Base-by-base conservation (phyloP, 37 sponge, comb jelly and placozoan genomes). In the Bolinopsis microptera region DNA sequence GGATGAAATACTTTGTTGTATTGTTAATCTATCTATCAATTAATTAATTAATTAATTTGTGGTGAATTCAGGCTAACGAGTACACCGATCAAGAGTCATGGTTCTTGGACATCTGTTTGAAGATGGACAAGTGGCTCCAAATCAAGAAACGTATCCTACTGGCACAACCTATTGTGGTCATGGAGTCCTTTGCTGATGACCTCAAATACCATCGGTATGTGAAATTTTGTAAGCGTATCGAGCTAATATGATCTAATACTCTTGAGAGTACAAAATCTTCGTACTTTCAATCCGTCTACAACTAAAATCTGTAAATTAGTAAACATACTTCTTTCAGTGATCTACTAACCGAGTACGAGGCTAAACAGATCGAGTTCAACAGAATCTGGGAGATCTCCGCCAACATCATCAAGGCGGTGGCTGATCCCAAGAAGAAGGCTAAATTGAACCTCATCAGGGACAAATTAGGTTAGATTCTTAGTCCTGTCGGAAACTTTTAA, bases 81-180 rank as follows among this genome's bases (percentile, higher is more conserved):
- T 86, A 86, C 90, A 86, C 36, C 18, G 90, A 86, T 27, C 90
- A 86, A 38, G 90, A 86, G 90, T 41, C 61, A 0, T 86, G 90
- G 90, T 86, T 86, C 90, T 48, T 86, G 0, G 90, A 86, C 61
- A 86, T 86, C 26, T 86, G 90, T 41, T 48, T 86, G 27, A 86
- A 86, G 90, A 86, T 86, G 90, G 90, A 86, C 90, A 86, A 86
- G 90, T 86, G 90, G 90, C 90, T 86, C 0, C 90, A 86, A 48
- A 86, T 86, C 90, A 86, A 86, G 90, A 86, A 86, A 48, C 41
- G 61, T 41, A 36, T 86, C 90, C 61, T 86, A 0, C 90, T 86
- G 1, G 32, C 30, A 24, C 90, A 86, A 25, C 34, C 90, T 2
- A 35, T 38, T 38, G 90, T 86, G 37, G 26, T 30, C 90, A 86